These are phyloP conservation scores for Crotalus horridus DNA, from an alignment of 2,113 vertebrate species.

Conservation along the genomic window DNA sequence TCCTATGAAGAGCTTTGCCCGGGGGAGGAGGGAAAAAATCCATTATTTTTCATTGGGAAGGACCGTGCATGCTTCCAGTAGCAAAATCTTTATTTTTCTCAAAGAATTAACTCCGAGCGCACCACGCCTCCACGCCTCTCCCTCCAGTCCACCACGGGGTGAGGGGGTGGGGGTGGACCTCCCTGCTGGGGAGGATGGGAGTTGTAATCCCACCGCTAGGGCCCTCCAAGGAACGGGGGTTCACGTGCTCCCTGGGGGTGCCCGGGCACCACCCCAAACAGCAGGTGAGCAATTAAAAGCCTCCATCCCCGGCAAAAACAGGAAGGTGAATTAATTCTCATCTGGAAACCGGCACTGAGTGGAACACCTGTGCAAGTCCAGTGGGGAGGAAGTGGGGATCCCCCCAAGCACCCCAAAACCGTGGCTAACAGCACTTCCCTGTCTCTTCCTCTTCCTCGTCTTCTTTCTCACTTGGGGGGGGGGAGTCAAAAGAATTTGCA, in stretches of 20 bases:
- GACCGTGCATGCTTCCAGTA: background rate
- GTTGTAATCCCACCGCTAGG: background rate
- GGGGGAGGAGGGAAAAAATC: too few species aligned
- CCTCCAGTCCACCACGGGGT: background rate
- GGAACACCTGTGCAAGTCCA: background rate
- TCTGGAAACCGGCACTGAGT: constrained; percentile 41
- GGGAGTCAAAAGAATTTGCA: background rate
- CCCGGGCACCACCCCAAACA: constrained; percentile 15
- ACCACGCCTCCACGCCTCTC: fast-evolving
- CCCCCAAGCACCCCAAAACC: background rate
- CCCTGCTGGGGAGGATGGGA: background rate
- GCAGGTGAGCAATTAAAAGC: constrained; percentile 63
- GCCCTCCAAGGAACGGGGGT: constrained; percentile 13
- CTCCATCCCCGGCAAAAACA: constrained; percentile 37
- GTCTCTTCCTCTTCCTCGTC: background rate
- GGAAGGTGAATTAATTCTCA: constrained; percentile 66
- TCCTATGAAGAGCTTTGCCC: too few species aligned
- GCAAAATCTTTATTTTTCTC: background rate
- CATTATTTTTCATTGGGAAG: background rate
- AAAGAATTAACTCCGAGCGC: background rate
- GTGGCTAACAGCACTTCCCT: background rate
- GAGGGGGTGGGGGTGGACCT: background rate
- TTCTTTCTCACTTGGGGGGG: background rate
- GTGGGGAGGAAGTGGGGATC: background rate
- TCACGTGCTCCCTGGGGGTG: constrained; percentile 45